Base-by-base conservation (phyloP, 2,797 vertebrate genomes). In the Anolis apletophallus region DNA sequence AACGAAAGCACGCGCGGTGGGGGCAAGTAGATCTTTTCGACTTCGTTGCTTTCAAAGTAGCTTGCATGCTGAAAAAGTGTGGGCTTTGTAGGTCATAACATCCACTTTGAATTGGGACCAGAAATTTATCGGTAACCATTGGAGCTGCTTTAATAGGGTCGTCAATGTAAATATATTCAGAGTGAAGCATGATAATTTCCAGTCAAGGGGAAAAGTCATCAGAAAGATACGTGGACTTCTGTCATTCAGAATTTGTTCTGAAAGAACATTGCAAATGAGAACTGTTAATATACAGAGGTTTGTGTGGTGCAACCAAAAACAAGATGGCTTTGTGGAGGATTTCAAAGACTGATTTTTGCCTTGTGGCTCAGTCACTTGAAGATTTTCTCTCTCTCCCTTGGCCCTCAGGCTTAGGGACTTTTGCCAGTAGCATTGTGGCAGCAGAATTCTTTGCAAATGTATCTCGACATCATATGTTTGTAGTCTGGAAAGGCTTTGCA, bases 401-500 rank as follows among this genome's bases (percentile, higher is more conserved):
- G 50, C 23, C 50, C 26, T 54, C 29, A 68, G 59, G 59, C 67
- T 55, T 52, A 14, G 50, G 59, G 54, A 34, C 55, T 50, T 50
- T 52, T 80, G 77, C 69, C 40, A 5, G 14, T 14, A 16, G 16
- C 57, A 26, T 40, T 29, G 19, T 21, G 67, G 61, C 69, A 14
- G 29, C 55, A 34, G 32, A 19, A 9, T n/a, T 52, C 59, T 80
- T 74, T 19, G 26, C 32, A 36, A 52, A 74, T 40, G 55, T 32
- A 8, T 50, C 50, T 50, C 14, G 55, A 75, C 82, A 64, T 84
- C 40, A 14, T 12, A 32, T 55, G 8, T 85, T 23, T 36, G 2
- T 29, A 29, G 76, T 91, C 89, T 90, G 73, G 89, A 93, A 89
- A 93, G 88, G 36, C 75, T 80, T 90, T 87, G 88, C 84, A 88